phyloP scores from a whole-genome alignment of 1,140 invertebrate species.

The Drosophila nannoptera region DNA sequence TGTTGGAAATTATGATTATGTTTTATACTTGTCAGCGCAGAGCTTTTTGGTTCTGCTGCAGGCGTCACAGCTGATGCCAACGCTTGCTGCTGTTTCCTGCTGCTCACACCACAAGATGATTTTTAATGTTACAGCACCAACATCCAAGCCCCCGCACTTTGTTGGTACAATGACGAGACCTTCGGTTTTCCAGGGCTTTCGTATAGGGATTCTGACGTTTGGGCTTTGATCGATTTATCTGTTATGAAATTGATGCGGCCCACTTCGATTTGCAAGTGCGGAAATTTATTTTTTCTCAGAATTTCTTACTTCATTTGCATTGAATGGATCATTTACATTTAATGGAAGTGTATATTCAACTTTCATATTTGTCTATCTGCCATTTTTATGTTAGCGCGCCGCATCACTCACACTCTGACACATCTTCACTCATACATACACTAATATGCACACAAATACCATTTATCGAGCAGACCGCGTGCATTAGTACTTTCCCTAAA shows the following conservation, averaged over 20 bases:
- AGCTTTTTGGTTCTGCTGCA: conserved; percentile 44
- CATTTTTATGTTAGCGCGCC: conserved; percentile 49
- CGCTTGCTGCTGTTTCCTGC: conserved; percentile 30
- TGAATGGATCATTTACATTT: conserved; percentile 23
- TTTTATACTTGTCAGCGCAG: conserved; percentile 37
- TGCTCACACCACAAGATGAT: conserved; percentile 51
- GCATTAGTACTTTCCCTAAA: conserved; percentile 22
- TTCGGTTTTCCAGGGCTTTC: conserved; percentile 48
- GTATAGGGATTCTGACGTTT: conserved; percentile 39
- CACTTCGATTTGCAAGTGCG: conserved; percentile 52
- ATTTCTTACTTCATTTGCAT: conserved; percentile 12
- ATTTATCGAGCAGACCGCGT: conserved; percentile 29
- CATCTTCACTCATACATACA: conserved; percentile 6
- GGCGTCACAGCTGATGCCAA: conserved; percentile 52
- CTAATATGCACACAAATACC: conserved; percentile 36
- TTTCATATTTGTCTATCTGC: conserved; percentile 62
- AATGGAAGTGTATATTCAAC: conserved; percentile 24
- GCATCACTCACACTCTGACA: conserved; percentile 27
- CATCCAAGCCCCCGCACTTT: conserved; percentile 23
- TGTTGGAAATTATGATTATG: conserved; percentile 22
- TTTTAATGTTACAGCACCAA: conserved; percentile 49
- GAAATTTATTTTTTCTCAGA: conserved; percentile 4
- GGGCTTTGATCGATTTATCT: conserved; percentile 69
- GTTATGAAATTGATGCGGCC: conserved; percentile 62
- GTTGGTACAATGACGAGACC: conserved; percentile 35